Conservation (phyloP, 2,888 invertebrate species). For the Serrognathus titanus region DNA sequence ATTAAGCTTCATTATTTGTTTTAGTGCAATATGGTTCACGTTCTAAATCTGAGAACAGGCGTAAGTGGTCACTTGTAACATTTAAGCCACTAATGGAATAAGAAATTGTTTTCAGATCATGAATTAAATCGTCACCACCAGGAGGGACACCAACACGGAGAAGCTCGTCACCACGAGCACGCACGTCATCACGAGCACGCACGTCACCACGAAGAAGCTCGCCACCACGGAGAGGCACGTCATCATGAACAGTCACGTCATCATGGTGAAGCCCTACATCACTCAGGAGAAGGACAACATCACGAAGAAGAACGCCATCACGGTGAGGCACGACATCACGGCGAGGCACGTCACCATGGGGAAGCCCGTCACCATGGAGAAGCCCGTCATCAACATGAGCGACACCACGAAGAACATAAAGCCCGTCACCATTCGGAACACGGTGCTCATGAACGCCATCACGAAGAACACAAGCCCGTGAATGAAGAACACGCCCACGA, state of each 20-base stretch:
- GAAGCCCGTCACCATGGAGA: background rate
- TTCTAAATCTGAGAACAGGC: too few relatives aligned
- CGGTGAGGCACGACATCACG: background rate
- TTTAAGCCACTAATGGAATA: too few relatives aligned
- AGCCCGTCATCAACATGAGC: background rate
- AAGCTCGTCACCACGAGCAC: slow-evolving; percentile 1
- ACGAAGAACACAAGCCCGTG: background rate
- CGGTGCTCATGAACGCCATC: background rate
- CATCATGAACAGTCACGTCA: background rate
- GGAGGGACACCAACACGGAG: background rate
- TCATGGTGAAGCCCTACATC: background rate
- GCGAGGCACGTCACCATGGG: too few relatives aligned
- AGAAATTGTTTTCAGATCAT: too few relatives aligned
- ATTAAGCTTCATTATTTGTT: background rate
- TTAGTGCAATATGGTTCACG: background rate
- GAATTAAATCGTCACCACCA: background rate
- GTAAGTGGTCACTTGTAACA: too few relatives aligned
- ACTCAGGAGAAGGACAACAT: background rate
- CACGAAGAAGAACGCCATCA: background rate
- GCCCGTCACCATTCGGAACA: too few relatives aligned
- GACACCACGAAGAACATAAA: too few relatives aligned
- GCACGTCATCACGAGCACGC: background rate
- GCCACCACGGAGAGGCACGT: background rate
- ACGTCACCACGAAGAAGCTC: slow-evolving; percentile 1
- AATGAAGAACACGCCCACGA: background rate